Conservation (phyloP, 1,140 invertebrate species). For the Macrobrachium rosenbergii region DNA sequence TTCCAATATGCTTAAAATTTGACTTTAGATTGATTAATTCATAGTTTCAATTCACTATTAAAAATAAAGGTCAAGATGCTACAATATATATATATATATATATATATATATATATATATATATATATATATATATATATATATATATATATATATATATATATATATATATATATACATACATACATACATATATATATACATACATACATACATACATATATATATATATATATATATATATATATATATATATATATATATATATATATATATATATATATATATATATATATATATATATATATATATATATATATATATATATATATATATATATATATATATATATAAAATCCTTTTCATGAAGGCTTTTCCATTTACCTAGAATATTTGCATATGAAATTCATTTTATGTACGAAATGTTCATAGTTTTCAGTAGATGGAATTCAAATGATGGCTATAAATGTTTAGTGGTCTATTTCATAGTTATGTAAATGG, state of each 20-base stretch:
- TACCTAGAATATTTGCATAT: no score
- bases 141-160: constrained; percentile 12
- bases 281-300: not conserved
- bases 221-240: not conserved
- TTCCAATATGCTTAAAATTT: no score
- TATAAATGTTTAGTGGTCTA: no score
- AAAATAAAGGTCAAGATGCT: not conserved
- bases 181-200: no score
- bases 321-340: not conserved
- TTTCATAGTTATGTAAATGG: no score
- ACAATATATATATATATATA: no score
- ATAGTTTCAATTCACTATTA: no score
- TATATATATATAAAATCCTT: not conserved
- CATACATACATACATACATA: not conserved
- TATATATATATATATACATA: constrained; percentile 14
- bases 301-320: constrained; percentile 26
- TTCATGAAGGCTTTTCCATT: no score
- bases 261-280: not conserved
- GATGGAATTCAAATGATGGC: no score
- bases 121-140: not conserved
- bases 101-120: constrained; percentile 14
- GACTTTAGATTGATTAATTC: no score
- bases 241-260: constrained; percentile 19
- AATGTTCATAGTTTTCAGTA: no score
- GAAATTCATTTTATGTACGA: no score